Conservation (phyloP, 2,888 invertebrate genomes). For the Proisotoma minuta region DNA sequence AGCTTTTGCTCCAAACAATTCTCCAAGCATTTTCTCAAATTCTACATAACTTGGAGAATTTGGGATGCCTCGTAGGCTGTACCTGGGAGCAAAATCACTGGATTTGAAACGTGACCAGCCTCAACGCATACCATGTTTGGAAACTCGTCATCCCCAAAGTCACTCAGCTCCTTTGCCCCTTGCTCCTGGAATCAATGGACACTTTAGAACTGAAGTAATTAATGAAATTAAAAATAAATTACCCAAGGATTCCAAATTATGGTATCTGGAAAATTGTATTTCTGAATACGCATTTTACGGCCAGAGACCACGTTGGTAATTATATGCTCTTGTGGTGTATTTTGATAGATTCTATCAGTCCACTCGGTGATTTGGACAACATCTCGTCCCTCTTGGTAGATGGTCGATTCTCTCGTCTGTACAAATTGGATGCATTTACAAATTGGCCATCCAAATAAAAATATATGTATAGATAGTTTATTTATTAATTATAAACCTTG, state of each 20-base stretch:
- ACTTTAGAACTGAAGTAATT: background rate
- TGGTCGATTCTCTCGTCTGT: conserved; percentile 74
- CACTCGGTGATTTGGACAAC: conserved; percentile 84
- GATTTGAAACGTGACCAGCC: conserved; percentile 58
- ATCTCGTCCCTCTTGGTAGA: conserved; percentile 85
- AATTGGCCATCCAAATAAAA: background rate
- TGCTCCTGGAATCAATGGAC: conserved; percentile 58
- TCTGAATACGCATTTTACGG: conserved; percentile 85
- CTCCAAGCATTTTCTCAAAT: background rate
- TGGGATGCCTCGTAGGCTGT: conserved; percentile 89
- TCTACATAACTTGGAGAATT: conserved; percentile 68
- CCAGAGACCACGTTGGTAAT: conserved; percentile 89
- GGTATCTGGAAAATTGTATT: conserved; percentile 80
- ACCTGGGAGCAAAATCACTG: conserved; percentile 79
- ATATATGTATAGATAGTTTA: background rate
- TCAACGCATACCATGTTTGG: conserved; percentile 93
- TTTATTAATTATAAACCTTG: no score
- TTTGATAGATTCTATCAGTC: conserved; percentile 90
- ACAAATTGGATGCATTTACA: conserved; percentile 26
- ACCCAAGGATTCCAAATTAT: conserved; percentile 96
- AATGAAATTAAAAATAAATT: background rate
- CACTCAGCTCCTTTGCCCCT: conserved; percentile 83
- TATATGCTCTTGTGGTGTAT: conserved; percentile 86
- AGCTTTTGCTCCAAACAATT: no score
- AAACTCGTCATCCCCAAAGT: conserved; percentile 96